Evolutionary conservation across 2,888 invertebrate genomes (phyloP), one percentile per base, ranked within the genome.

Genomic region (Kryphioiulus occultus): DNA sequence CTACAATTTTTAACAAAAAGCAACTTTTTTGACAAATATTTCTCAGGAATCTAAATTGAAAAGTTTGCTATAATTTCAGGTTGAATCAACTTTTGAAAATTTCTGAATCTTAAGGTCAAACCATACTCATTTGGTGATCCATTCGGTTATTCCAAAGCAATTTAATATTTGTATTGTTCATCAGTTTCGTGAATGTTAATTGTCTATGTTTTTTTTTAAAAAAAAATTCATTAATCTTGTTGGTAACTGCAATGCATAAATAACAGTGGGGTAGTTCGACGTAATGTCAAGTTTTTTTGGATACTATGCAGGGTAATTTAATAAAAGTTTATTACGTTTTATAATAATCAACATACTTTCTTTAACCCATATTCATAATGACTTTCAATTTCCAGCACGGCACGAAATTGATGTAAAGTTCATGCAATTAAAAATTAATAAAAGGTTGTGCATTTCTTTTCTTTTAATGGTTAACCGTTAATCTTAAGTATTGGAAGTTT

Each of bases 381-480:
- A 78, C 78, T 78, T 78, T 78, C 5, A 78, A 78, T 78, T 30
- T 30, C 12, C 78, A 68, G 22, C 68, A 7, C 22, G 68, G 68
- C 68, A 68, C 68, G 68, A 68, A 68, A 68, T 59, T 68, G n/a
- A n/a, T 22, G 68, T 26, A 68, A 68, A 68, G 22, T 68, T 10
- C 26, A 68, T 68, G 68, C 26, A 68, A 68, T 68, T 68, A 68
- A 68, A 22, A 68, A 68, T 68, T 68, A 26, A 68, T 68, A 26
- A 68, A 26, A 22, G 68, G 12, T 30, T 30, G 26, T 78, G 30
- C 15, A 78, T 30, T 78, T 30, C 10, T 78, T 78, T 15, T 30
- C 22, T 78, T 7, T 3, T 78, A 30, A 44, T 12, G 44, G 44
- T 30, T 15, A 17, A 35, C 7, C 35, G 0, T 78, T 30, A 30